Base-by-base conservation (phyloP, 2,113 vertebrate genomes). In the Trogon melanurus region DNA sequence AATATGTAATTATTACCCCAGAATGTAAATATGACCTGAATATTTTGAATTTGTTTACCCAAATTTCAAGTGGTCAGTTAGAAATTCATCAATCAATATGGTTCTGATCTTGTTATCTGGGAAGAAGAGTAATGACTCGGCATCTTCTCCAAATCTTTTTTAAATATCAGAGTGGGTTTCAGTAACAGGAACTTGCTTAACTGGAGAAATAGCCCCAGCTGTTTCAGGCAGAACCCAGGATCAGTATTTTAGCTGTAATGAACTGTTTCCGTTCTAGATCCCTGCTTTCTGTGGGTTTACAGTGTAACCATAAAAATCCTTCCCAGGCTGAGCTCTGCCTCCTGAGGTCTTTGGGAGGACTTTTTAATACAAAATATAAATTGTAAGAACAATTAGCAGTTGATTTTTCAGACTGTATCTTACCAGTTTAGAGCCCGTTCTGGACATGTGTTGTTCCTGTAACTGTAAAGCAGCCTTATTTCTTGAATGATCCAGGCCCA, bases 21-120 rank as follows among this genome's bases (percentile, higher is more conserved):
- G 84, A 91, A 92, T 96, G 70, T 96, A 95, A 93, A 94, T 70
- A 89, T 7, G 26, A n/a, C 62, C 62, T 47, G 85, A 61, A 64
- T 87, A 38, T 54, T 93, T 91, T 72, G 41, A 26, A 79, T 89
- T 61, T 93, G 61, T 84, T 93, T 94, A 50, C 18, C 57, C 27
- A 21, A n/a, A 84, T 91, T 92, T 92, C 73, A 73, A 93, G 73
- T 38, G 70, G 84, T 93, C 62, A 36, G 69, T 72, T 80, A 80
- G 27, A 66, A 93, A 73, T 47, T 67, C 30, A 54, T 51, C 36
- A 73, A 50, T 54, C 36, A 25, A 56, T 36, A 19, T 1, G 2
- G 34, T 76, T 92, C 60, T 0, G 2, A 47, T 75, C 47, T 56
- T 22, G 25, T 73, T 69, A 32, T 79, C 29, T 54, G n/a, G 51